These are phyloP conservation scores for Dascyllus trimaculatus DNA, from an alignment of 2,113 vertebrate species.

Conservation along the genomic window DNA sequence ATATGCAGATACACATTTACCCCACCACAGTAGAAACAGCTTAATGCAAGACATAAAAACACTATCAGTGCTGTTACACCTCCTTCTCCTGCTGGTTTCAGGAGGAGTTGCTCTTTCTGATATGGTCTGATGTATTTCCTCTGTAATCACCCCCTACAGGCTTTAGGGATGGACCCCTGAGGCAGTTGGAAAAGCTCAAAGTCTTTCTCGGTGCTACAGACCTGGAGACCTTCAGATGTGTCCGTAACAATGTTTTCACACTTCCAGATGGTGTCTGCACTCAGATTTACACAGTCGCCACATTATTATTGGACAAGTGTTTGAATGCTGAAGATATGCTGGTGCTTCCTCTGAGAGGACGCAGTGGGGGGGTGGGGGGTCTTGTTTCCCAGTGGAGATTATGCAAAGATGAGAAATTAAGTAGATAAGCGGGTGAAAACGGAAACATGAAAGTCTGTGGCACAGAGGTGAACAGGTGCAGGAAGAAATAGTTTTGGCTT, in stretches of 20 bases:
- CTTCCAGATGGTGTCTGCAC: not conserved
- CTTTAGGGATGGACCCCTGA: conserved; percentile 15
- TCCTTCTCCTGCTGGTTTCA: conserved; percentile 15
- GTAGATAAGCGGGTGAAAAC: too few species aligned
- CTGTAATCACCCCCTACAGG: conserved; percentile 11
- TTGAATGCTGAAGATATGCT: not conserved
- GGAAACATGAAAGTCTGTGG: too few species aligned
- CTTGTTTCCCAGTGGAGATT: not conserved
- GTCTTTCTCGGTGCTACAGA: too few species aligned
- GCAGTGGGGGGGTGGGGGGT: not conserved
- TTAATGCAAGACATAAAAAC: too few species aligned
- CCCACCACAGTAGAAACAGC: not conserved
- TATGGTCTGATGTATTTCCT: not conserved
- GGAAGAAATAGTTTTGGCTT: too few species aligned
- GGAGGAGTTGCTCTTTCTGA: conserved; percentile 7
- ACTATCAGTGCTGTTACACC: conserved; percentile 12
- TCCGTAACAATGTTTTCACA: not conserved
- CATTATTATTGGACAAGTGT: not conserved
- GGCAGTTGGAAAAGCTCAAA: conserved; percentile 20
- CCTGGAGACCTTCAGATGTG: not conserved
- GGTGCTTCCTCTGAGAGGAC: too few species aligned
- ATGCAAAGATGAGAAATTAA: too few species aligned
- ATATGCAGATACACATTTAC: not conserved
- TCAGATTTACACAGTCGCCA: not conserved
- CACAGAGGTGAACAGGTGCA: too few species aligned